Conservation (phyloP, 2,113 vertebrate genomes). For the Aphelocoma coerulescens region DNA sequence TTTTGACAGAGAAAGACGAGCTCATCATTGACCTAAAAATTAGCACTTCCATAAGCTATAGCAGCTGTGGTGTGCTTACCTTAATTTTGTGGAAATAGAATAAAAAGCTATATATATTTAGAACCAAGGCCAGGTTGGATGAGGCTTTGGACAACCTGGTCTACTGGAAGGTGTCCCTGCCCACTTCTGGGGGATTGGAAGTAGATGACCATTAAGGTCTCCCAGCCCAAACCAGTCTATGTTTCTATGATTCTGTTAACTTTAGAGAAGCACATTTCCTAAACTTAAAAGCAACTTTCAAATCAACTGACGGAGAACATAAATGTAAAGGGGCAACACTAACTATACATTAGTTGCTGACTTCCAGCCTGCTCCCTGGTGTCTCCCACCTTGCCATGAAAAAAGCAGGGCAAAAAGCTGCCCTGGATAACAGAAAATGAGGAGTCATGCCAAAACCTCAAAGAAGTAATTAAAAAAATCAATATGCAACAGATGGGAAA, state of each 20-base stretch:
- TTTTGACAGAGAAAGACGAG: background rate
- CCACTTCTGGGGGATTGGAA: background rate
- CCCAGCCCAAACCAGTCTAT: background rate
- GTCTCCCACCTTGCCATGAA: background rate
- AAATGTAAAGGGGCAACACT: background rate
- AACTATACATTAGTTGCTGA: background rate
- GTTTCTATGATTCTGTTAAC: background rate
- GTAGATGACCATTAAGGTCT: background rate
- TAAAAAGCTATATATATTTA: background rate
- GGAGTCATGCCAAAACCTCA: background rate
- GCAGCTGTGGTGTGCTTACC: background rate
- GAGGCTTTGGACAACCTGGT: background rate
- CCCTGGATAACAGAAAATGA: background rate
- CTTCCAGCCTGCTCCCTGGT: background rate
- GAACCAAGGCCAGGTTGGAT: background rate
- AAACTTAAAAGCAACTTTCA: background rate
- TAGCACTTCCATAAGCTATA: background rate
- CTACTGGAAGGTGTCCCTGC: background rate
- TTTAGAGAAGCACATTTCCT: background rate
- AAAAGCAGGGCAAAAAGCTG: background rate
- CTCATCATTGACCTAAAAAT: background rate
- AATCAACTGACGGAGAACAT: background rate
- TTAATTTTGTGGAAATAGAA: background rate
- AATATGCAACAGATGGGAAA: slow-evolving; percentile 30
- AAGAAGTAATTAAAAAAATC: slow-evolving; percentile 1